Evolutionary conservation across 2,797 vertebrate genomes (phyloP).

Genomic region (Rhinogobio ventralis): DNA sequence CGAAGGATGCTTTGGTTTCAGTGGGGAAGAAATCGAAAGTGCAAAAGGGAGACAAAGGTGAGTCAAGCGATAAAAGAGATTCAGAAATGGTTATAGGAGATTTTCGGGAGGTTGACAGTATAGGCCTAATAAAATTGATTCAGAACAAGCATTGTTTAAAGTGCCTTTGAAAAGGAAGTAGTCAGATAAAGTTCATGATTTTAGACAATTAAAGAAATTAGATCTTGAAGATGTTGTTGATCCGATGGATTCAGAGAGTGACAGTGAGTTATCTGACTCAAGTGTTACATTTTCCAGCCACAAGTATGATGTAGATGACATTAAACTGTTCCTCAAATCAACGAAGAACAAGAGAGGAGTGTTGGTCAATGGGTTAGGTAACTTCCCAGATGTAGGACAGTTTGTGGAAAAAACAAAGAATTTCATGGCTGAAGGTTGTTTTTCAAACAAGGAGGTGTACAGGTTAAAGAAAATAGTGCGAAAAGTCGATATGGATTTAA

Average conservation of each 20-base stretch:
- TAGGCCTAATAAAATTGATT: background rate
- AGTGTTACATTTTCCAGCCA: background rate
- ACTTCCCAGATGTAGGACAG: background rate
- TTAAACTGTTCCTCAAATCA: background rate
- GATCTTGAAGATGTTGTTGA: background rate
- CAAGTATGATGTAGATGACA: background rate
- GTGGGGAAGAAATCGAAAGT: background rate
- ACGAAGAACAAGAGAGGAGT: background rate
- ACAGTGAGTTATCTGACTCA: background rate
- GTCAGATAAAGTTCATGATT: background rate
- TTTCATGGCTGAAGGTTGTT: background rate
- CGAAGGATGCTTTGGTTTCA: background rate
- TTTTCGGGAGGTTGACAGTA: background rate
- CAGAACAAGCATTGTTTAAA: background rate
- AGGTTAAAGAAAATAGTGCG: background rate
- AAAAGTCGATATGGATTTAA: background rate
- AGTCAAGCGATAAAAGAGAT: background rate
- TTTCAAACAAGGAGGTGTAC: background rate
- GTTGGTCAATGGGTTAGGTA: background rate
- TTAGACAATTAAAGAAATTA: background rate
- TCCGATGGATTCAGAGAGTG: background rate
- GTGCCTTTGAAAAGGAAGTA: background rate
- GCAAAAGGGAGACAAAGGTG: background rate
- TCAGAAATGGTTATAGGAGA: background rate
- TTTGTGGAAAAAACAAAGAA: background rate